Conservation (phyloP, 2,113 vertebrate genomes). For the Psilopsiagon aurifrons region DNA sequence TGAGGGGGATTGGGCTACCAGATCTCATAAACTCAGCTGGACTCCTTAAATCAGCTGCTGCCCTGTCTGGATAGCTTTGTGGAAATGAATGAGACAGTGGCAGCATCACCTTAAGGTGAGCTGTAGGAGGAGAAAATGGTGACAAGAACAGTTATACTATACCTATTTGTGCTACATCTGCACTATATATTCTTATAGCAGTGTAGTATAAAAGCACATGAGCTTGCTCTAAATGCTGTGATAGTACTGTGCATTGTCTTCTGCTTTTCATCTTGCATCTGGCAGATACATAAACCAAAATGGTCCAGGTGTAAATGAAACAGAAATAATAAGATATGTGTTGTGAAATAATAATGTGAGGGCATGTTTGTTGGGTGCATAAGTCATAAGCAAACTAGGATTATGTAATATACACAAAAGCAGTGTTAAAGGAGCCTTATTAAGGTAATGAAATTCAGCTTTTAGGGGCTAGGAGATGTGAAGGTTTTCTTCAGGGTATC, state of each 20-base stretch:
- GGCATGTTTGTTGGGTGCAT: not conserved
- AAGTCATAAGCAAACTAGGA: not conserved
- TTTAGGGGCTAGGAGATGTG: not conserved
- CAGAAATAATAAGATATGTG: not conserved
- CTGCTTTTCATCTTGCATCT: not conserved
- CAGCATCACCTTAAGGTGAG: not conserved
- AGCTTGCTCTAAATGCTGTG: not conserved
- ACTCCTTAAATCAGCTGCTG: not conserved
- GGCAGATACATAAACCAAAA: not conserved
- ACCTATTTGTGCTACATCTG: not conserved
- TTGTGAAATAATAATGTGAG: not conserved
- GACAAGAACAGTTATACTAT: not conserved
- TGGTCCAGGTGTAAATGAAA: not conserved
- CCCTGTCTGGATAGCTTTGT: not conserved
- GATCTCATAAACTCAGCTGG: not conserved
- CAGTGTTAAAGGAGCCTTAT: not conserved
- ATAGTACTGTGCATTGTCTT: not conserved
- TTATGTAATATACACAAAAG: not conserved
- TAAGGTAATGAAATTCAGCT: not conserved
- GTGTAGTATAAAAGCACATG: not conserved
- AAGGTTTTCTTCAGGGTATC: not conserved
- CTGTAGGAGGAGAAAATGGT: not conserved
- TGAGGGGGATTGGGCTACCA: rapidly evolving
- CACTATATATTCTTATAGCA: not conserved
- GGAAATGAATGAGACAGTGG: not conserved